phyloP scores from a whole-genome alignment of 2,113 vertebrate genomes.

The Mystacornis crossleyi region DNA sequence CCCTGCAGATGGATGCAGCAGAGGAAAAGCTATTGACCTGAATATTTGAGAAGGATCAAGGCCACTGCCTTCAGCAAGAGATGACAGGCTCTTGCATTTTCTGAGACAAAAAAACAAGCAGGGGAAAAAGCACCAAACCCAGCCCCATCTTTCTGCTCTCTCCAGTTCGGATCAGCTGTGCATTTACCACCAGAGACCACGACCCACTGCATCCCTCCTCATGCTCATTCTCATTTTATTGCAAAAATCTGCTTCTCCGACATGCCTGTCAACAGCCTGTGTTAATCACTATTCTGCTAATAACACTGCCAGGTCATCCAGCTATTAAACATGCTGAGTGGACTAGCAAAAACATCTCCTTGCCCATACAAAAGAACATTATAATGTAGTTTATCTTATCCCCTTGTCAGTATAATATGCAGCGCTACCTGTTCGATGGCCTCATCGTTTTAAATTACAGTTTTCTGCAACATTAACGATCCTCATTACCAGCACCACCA shows the following conservation, averaged over 20 bases:
- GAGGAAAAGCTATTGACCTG: constrained; percentile 54
- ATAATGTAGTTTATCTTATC: constrained; percentile 23
- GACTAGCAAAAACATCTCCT: constrained; percentile 38
- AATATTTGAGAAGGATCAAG: constrained; percentile 66
- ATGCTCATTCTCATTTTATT: not conserved
- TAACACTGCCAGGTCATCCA: not conserved
- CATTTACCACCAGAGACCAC: not conserved
- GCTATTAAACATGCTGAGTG: not conserved
- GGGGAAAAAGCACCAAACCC: not conserved
- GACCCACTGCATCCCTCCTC: not conserved
- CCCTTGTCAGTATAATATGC: not conserved
- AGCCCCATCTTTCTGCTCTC: not conserved
- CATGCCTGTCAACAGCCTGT: not conserved
- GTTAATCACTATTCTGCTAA: constrained; percentile 24
- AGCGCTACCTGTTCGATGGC: constrained; percentile 37
- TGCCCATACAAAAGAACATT: constrained; percentile 1
- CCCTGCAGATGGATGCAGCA: not conserved
- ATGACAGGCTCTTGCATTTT: not conserved
- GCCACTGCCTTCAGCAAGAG: constrained; percentile 33
- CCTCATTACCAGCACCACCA: constrained; percentile 5
- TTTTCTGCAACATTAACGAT: constrained; percentile 50
- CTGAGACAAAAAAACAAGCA: not conserved
- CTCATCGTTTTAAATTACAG: constrained; percentile 31
- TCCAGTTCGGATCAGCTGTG: not conserved
- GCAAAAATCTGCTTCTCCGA: not conserved